These are phyloP conservation scores for Leptobrachium leishanense DNA, from an alignment of 2,113 vertebrate species.

Conservation along the genomic window DNA sequence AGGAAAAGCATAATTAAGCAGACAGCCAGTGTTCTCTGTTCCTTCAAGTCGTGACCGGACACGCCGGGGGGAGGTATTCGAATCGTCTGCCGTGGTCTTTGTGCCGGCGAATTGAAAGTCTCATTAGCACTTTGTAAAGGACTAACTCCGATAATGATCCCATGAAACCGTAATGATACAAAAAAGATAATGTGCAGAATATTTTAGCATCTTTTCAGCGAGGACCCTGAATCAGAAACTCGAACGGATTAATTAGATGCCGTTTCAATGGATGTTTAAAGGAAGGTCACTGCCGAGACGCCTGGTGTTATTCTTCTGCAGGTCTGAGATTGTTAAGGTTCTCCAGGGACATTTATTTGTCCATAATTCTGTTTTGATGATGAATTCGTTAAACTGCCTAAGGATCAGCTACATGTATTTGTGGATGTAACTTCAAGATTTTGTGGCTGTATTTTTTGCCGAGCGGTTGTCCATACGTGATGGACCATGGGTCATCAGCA, in stretches of 20 bases:
- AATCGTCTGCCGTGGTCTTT: conserved; percentile 20
- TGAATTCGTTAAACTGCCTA: no score
- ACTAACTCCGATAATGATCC: conserved; percentile 26
- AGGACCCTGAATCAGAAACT: conserved; percentile 27
- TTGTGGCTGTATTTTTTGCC: no score
- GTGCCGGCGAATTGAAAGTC: conserved; percentile 24
- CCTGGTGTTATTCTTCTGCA: conserved; percentile 3
- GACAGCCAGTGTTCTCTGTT: conserved; percentile 6
- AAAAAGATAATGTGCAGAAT: conserved; percentile 28
- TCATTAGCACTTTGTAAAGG: conserved; percentile 30
- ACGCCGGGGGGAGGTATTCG: conserved; percentile 10
- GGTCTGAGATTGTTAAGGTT: conserved; percentile 13
- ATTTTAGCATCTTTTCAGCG: conserved; percentile 17
- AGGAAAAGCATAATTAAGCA: conserved; percentile 28
- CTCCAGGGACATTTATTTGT: background rate
- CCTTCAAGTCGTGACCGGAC: conserved; percentile 25
- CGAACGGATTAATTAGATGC: conserved; percentile 36
- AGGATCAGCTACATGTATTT: no score
- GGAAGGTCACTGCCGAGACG: conserved; percentile 36
- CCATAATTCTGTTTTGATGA: no score
- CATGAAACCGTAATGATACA: conserved; percentile 1
- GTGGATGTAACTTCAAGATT: no score
- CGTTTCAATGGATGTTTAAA: conserved; percentile 25
- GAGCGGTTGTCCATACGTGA: no score
- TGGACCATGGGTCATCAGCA: no score